Evolutionary conservation across 2,888 invertebrate species (phyloP), one percentile per base, ranked within the genome.

Genomic region (Drosophila prostipennis): DNA sequence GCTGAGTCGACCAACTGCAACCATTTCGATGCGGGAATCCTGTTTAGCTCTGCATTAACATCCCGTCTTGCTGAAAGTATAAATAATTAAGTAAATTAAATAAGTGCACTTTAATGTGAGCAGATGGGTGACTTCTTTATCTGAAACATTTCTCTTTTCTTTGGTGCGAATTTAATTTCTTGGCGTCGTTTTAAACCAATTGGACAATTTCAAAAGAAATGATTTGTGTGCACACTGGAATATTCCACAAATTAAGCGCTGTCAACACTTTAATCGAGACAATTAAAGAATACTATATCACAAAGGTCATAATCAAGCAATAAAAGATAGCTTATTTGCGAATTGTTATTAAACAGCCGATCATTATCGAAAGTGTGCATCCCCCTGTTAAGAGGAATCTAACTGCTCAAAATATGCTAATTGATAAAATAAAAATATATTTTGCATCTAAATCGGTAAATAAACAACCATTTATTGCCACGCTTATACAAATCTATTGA

Each of bases 1-100:
- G 86, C 89, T 1, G 80, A 74, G 11, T 56, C 57, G 1, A 80
- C 73, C 29, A 78, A 78, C 4, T 70, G 63, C 45, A 68, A 54
- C 79, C 80, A 87, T 56, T 90, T 72, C 3, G 52, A 58, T 0
- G 73, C 6, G 0, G 79, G 32, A 39, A 89, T 69, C 5, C 16
- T 54, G 36, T 80, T 63, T 5, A 89, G 54, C 8, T 63, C 43
- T 3, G 55, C 29, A 34, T 29, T 53, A 0, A 71, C 76, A 43
- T 74, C 58, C 8, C 51, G 70, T 16, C 61, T 14, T 5, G 74
- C 84, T 85, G 67, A 51, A 7, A 11, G 11, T 8, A 34, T 8
- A n/a, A 14, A 11, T 7, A 55, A 40, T 7, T 5, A 3, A n/a
- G 16, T 1, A 5, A 23, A 29, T 29, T 29, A 42, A 52, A 29